Evolutionary conservation across 2,888 invertebrate genomes (phyloP).

Genomic region (Apoda limacodes): DNA sequence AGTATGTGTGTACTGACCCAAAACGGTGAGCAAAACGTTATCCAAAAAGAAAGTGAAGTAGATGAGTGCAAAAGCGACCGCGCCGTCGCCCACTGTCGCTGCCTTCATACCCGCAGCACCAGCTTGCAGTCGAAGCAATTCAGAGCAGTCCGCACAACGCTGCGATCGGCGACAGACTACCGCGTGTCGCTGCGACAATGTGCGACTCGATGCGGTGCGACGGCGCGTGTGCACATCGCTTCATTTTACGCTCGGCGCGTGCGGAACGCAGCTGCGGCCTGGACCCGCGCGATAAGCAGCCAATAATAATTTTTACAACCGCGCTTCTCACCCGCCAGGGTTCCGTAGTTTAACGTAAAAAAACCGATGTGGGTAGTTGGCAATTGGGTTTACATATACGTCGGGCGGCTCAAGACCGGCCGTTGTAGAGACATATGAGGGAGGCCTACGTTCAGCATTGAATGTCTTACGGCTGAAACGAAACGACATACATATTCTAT

Average conservation of each 20-base stretch:
- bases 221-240: neutral
- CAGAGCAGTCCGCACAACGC: conserved; percentile 12
- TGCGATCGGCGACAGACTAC: conserved; percentile 7
- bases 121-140: too few relatives aligned
- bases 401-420: too few relatives aligned
- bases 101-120: too few relatives aligned
- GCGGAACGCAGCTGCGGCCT: conserved; percentile 15
- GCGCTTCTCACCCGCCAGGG: conserved; percentile 5
- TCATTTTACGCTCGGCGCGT: conserved; percentile 4
- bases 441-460: too few relatives aligned
- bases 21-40: conserved; percentile 88
- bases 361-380: too few relatives aligned
- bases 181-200: conserved; percentile 4
- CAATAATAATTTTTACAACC: too few relatives aligned
- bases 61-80: conserved; percentile 50
- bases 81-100: conserved; percentile 19
- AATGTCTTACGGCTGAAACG: too few relatives aligned
- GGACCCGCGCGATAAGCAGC: conserved; percentile 11
- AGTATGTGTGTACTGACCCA: conserved; percentile 85
- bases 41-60: conserved; percentile 85
- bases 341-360: too few relatives aligned
- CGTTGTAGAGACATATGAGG: too few relatives aligned
- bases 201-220: neutral
- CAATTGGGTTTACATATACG: too few relatives aligned
- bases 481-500: too few relatives aligned